phyloP scores from a whole-genome alignment of 2,113 vertebrate species.

The Forbesichthys papilliferus region DNA sequence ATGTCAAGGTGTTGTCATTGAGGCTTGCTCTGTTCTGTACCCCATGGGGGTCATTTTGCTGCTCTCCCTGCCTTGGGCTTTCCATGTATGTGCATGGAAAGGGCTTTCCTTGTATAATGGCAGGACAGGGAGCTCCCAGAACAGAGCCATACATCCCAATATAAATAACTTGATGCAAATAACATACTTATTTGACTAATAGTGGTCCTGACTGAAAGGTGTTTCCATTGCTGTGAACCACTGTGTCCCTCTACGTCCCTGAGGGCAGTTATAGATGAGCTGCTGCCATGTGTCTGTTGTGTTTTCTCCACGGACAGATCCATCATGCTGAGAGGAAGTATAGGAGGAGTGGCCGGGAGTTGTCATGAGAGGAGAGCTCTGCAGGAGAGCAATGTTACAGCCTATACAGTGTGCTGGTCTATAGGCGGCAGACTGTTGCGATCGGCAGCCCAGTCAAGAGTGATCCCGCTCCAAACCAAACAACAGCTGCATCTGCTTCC shows the following conservation, averaged over 20 bases:
- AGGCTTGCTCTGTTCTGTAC: too few relatives aligned
- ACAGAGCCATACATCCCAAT: too few relatives aligned
- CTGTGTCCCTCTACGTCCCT: slow-evolving; percentile 33
- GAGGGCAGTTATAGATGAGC: slow-evolving; percentile 41
- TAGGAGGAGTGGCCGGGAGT: slow-evolving; percentile 51
- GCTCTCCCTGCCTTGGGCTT: too few relatives aligned
- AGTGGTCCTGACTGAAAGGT: slow-evolving; percentile 1
- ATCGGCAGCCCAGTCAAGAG: background rate
- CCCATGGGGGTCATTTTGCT: too few relatives aligned
- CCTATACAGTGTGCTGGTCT: background rate
- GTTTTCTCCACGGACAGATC: slow-evolving; percentile 55
- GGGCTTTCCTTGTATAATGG: too few relatives aligned
- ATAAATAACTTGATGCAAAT: too few relatives aligned
- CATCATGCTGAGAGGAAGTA: slow-evolving; percentile 46
- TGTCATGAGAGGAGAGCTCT: slow-evolving; percentile 4
- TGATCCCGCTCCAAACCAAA: background rate
- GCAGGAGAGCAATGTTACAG: background rate
- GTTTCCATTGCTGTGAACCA: slow-evolving; percentile 29
- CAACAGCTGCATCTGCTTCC: too few relatives aligned
- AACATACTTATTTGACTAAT: too few relatives aligned
- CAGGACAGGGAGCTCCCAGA: too few relatives aligned
- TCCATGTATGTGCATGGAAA: too few relatives aligned
- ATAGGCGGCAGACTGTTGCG: background rate
- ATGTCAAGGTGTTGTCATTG: too few relatives aligned
- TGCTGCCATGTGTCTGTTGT: slow-evolving; percentile 62